A percentile compares a stretch with the other conserved stretches of the same genome.
Conservation (phyloP, 2,113 vertebrate species). For the Acinonyx jubatus region DNA sequence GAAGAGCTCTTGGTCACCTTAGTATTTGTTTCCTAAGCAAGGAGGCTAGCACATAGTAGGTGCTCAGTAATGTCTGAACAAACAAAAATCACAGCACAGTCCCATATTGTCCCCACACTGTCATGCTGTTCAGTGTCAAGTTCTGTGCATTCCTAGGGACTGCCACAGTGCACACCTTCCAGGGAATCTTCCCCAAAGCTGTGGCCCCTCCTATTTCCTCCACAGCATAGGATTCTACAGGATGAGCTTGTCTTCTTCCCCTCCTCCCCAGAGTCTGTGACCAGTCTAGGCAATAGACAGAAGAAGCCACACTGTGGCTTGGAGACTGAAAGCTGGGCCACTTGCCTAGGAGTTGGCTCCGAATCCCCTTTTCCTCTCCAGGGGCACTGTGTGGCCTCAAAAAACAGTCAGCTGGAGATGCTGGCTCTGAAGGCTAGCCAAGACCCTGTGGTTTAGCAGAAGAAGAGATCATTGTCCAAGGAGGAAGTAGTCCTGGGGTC, state of each 20-base stretch:
- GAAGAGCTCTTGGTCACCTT: background rate
- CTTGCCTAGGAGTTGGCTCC: slow-evolving; percentile 49
- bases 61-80: background rate
- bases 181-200: background rate
- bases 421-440: slow-evolving; percentile 68
- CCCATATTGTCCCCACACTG: background rate
- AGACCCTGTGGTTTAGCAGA: slow-evolving; percentile 71
- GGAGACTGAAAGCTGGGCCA: slow-evolving; percentile 40
- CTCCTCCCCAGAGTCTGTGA: background rate
- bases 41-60: background rate
- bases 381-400: slow-evolving; percentile 48
- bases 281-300: background rate
- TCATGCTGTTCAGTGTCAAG: background rate
- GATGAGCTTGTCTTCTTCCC: background rate
- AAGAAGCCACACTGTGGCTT: slow-evolving; percentile 36
- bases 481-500: slow-evolving; percentile 75
- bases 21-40: background rate
- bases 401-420: slow-evolving; percentile 56
- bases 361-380: slow-evolving; percentile 58
- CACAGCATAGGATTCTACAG: background rate
- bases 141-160: background rate
- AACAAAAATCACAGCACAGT: background rate
- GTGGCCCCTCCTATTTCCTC: background rate
- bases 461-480: slow-evolving; percentile 66
- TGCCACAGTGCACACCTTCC: background rate